Base-by-base conservation (phyloP, 2,888 invertebrate species). In the Acheta domesticus region DNA sequence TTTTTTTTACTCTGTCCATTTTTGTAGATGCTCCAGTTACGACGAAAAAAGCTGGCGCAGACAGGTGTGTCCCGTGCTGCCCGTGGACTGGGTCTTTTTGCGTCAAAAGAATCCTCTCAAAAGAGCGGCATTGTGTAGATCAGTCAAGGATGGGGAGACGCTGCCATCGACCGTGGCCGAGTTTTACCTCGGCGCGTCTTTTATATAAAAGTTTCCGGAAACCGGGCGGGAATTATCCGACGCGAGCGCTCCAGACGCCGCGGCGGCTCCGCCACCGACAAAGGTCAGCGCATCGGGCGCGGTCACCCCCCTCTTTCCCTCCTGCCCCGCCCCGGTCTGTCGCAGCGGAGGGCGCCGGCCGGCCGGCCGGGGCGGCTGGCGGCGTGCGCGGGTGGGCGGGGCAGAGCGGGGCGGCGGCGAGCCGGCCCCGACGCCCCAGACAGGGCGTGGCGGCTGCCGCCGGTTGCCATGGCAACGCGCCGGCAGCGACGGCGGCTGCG, bases 361-460 rank as follows among this genome's bases (percentile, higher is more conserved):
- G 62, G 16, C 62, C 62, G 62, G 16, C 62, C 62, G n/a, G 14
- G 62, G 14, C 62, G 62, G 16, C 16, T 62, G 14, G n/a, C 62
- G 16, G 62, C 62, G 36, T 62, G 14, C 62, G n/a, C 16, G 16
- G 14, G 62, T 62, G 62, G 62, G 62, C 62, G 62, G n/a, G 62
- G 62, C 5, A 62, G 62, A 19, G 62, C 14, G 78, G 19, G 49
- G 49, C 49, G 49, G 49, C 2, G 19, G 36, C 12, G 78, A 12
- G 49, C n/a, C 49, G 49, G 49, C 19, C 19, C 12, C 20, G n/a
- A 49, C 77, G 49, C 77, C 20, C 77, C 77, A 20, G 14, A 14
- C 48, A n/a, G 49, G 77, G 77, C 77, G 48, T 49, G 77, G 49
- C 77, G 77, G 77, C 21, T 21, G 49, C 48, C 49, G 49, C 77